Evolutionary conservation across 2,113 vertebrate genomes (phyloP).

Genomic region (Orthonyx spaldingii): DNA sequence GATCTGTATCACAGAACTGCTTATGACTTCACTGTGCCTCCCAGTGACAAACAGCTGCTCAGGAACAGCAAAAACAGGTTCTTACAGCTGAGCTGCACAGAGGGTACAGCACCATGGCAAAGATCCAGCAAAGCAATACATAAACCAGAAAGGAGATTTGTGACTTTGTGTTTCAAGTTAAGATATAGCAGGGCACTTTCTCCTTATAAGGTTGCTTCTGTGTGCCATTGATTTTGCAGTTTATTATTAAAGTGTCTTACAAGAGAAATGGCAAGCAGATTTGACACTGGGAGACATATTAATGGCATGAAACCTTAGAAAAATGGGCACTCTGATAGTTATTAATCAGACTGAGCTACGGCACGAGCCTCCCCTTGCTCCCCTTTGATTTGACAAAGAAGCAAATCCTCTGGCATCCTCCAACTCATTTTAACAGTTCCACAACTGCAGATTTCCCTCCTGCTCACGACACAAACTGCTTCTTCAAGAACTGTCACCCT

Average conservation of each 20-base stretch:
- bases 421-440: background rate
- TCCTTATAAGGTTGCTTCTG: constrained; percentile 25
- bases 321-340: background rate
- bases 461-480: background rate
- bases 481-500: background rate
- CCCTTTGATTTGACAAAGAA: constrained; percentile 1
- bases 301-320: constrained; percentile 4
- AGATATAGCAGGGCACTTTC: background rate
- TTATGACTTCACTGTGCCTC: background rate
- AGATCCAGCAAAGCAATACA: background rate
- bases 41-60: background rate
- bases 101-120: background rate
- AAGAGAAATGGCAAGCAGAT: constrained; percentile 38
- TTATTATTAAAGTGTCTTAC: constrained; percentile 46
- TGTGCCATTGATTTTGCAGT: constrained; percentile 36
- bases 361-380: background rate
- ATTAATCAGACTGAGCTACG: background rate
- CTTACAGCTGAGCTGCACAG: background rate
- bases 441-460: background rate
- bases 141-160: background rate
- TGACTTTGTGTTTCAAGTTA: background rate
- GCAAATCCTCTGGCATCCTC: background rate
- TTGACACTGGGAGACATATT: constrained; percentile 35
- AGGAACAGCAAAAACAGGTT: background rate
- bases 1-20: background rate